Evolutionary conservation across 2,888 invertebrate species (phyloP).

Genomic region (Dolomedes plantarius): DNA sequence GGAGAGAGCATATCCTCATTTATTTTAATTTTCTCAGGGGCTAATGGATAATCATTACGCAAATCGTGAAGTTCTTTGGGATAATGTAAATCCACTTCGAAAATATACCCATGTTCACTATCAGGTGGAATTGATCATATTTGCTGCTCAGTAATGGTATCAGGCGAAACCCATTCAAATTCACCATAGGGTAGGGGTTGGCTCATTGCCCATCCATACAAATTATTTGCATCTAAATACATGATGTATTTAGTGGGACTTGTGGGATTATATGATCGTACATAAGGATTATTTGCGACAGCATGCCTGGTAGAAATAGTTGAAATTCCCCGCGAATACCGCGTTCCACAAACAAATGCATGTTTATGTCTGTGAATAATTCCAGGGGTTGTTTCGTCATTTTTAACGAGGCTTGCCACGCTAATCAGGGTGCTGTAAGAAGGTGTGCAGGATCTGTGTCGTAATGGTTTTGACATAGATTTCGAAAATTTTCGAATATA

Average conservation of each 20-base stretch:
- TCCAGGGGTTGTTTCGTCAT: slow-evolving; percentile 74
- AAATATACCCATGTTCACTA: not conserved
- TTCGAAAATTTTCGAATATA: slow-evolving; percentile 75
- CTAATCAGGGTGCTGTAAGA: slow-evolving; percentile 74
- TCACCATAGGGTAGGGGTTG: slow-evolving; percentile 3
- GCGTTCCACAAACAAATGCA: slow-evolving; percentile 74
- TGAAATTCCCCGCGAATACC: slow-evolving; percentile 74
- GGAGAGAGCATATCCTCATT: not conserved
- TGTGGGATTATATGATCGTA: not conserved
- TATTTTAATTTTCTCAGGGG: not conserved
- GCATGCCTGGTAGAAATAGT: slow-evolving; percentile 62
- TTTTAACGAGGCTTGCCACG: slow-evolving; percentile 75
- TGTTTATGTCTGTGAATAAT: slow-evolving; percentile 74
- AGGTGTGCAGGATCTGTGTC: slow-evolving; percentile 74
- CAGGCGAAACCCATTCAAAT: not conserved
- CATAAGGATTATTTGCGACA: not conserved
- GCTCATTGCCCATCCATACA: not conserved
- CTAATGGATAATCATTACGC: slow-evolving; percentile 1
- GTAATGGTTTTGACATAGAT: slow-evolving; percentile 73
- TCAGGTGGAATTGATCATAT: not conserved
- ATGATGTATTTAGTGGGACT: not conserved
- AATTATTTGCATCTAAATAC: not conserved
- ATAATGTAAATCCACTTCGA: slow-evolving; percentile 3
- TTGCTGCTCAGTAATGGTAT: no score
- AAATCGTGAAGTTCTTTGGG: not conserved